Base-by-base conservation (phyloP, 92 coral and sea anemone genomes). In the Pocillopora meandrina region DNA sequence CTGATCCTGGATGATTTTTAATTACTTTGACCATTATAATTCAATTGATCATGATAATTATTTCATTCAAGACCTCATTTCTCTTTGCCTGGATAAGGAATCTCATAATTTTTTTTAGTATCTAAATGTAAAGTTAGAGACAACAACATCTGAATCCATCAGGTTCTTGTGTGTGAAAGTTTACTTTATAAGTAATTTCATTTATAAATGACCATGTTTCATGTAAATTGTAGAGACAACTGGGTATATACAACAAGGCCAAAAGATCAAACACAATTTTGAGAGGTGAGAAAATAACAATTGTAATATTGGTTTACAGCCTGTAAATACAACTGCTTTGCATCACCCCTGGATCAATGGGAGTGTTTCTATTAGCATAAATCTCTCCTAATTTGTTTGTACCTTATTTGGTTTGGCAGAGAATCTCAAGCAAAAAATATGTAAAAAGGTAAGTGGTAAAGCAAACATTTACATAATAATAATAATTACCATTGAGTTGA, bases 231-330 rank as follows among this genome's bases (percentile, higher is more conserved):
- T 72, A 83, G 86, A 83, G 80, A 83, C 63, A 80, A 64, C 18
- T 95, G 34, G 98, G 98, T 19, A 93, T 95, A 74, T 95, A 93
- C 89, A 95, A 93, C 88, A 94, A 93, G 83, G 91, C 90, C 72
- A 91, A 92, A 85, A 90, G 83, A 61, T 95, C 98, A 19, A 85
- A 94, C 35, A 95, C 95, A 57, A 86, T 93, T 12, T 66, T 83
- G 57, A 65, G 97, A 93, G 98, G 98, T 95, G 69, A 83, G 61
- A 67, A 72, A 12, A 7, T 15, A 34, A 33, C 19, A 12, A 36
- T 17, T 10, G 14, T 68, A 36, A 34, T 7, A 14, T 36, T 70
- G 74, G 31, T 42, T 42, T 3, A 42, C 5, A 42, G 52, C 52
- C 4, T 3, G 52, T 42, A 0, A 42, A 42, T 42, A 1, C 52